Evolutionary conservation across 37 sponge, comb jelly and placozoan species (phyloP).

Genomic region (Mnemiopsis leidyi): DNA sequence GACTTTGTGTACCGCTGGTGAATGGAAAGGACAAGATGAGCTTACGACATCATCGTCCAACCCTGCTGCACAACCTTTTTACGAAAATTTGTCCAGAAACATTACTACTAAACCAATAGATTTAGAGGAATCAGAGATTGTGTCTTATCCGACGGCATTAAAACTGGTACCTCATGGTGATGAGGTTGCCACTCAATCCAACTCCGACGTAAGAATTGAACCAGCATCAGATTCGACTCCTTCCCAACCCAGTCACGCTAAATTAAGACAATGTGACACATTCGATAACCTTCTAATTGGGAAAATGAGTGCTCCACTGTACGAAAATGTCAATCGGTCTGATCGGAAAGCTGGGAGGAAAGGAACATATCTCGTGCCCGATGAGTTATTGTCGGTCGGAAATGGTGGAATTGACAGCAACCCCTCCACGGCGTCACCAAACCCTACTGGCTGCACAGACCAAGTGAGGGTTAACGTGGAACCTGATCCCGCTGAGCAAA

Average conservation of each 20-base stretch:
- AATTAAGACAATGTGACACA: neutral
- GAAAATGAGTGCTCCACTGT: neutral
- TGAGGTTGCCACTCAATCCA: neutral
- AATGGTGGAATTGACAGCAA: too few relatives aligned
- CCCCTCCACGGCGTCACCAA: neutral
- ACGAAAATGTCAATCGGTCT: neutral
- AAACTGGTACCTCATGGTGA: neutral
- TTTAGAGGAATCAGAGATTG: neutral
- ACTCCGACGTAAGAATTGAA: neutral
- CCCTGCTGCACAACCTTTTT: neutral
- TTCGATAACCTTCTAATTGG: neutral
- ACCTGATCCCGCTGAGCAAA: neutral
- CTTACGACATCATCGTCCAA: neutral
- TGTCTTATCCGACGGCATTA: too few relatives aligned
- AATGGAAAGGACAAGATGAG: neutral
- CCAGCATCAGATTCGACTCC: neutral
- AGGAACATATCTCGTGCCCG: neutral
- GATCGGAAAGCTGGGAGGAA: too few relatives aligned
- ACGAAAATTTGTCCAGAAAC: neutral
- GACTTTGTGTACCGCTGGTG: neutral
- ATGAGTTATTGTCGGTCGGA: neutral
- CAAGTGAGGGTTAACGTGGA: neutral
- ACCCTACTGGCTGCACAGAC: neutral
- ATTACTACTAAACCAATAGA: too few relatives aligned
- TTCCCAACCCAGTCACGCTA: neutral